A percentile compares a stretch with the other conserved stretches of the same genome.
Conservation (phyloP, 2,797 vertebrate species). For the Leuciscus waleckii region DNA sequence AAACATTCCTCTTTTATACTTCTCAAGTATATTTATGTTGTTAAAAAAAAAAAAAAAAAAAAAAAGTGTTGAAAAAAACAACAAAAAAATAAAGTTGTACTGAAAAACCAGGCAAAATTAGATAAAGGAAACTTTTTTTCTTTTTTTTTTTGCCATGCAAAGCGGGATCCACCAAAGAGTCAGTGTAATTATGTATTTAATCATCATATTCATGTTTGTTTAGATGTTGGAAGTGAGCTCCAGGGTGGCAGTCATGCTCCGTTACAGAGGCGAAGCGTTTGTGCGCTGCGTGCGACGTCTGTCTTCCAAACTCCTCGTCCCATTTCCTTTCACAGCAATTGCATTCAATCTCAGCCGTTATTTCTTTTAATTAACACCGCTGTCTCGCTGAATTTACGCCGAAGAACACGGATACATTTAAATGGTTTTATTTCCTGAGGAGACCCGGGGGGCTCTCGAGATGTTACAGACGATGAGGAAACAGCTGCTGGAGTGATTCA, state of each 20-base stretch:
- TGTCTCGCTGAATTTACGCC: conserved; percentile 14
- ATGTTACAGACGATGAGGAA: conserved; percentile 38
- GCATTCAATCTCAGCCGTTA: conserved; percentile 46
- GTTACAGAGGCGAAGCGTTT: neutral
- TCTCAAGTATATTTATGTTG: too few species aligned
- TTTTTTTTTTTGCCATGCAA: neutral
- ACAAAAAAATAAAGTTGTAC: too few species aligned
- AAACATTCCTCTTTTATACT: neutral
- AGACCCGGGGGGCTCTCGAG: conserved; percentile 22
- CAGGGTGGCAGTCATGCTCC: neutral
- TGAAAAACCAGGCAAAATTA: neutral
- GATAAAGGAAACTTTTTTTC: neutral
- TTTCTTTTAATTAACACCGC: conserved; percentile 37
- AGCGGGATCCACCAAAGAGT: too few species aligned
- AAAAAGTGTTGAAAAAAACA: too few species aligned
- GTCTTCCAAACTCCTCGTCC: conserved; percentile 8
- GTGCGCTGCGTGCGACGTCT: neutral
- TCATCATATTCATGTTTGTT: conserved; percentile 17
- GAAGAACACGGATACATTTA: conserved; percentile 34
- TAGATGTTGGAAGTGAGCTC: neutral
- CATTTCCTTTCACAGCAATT: conserved; percentile 47
- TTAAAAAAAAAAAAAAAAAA: too few species aligned
- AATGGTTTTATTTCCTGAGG: conserved; percentile 34
- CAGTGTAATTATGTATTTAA: conserved; percentile 20
- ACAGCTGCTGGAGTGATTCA: conserved; percentile 43